Evolutionary conservation across 1,140 invertebrate genomes (phyloP), one percentile per base, ranked within the genome.

Genomic region (Drosophila sp.): DNA sequence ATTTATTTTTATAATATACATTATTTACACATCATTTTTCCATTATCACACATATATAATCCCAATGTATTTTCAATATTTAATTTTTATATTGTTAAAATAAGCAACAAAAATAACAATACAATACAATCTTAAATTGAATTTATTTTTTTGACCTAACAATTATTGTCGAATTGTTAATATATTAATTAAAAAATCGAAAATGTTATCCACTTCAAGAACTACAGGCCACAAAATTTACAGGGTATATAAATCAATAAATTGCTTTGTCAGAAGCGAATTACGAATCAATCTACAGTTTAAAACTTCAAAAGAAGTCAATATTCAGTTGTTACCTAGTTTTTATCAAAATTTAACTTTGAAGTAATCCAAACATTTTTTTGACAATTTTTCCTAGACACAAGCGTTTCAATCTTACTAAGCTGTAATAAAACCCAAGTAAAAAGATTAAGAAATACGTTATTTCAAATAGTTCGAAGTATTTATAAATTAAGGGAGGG

Each of bases 221-320:
- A 27, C n/a, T 13, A 13, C 7, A 48, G 21, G 21, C 2, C 13
- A 16, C n/a, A 4, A 6, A n/a, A n/a, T n/a, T 29, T 32, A 50
- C n/a, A 13, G 27, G n/a, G 18, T 41, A 53, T 21, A 3, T 6
- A 7, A 25, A 21, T 53, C 16, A 16, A 41, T 40, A 32, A 13
- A 54, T 48, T 27, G 25, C 27, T 16, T 51, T 11, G 7, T n/a
- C 48, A 16, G 50, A 14, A 53, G 8, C 36, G 7, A 27, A 27
- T 9, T n/a, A 25, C 21, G 11, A 11, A 48, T 5, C 9, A 53
- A 34, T 32, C 29, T 14, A 16, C 4, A 7, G 14, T 2, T 13
- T 0, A 25, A 27, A 56, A 41, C 27, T 56, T 54, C n/a, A 54
- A 54, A 38, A 38, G 16, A 51, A 21, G 29, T 4, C 16, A 34